phyloP scores from a whole-genome alignment of 2,888 invertebrate genomes.

The Eustalomyia histrio region DNA sequence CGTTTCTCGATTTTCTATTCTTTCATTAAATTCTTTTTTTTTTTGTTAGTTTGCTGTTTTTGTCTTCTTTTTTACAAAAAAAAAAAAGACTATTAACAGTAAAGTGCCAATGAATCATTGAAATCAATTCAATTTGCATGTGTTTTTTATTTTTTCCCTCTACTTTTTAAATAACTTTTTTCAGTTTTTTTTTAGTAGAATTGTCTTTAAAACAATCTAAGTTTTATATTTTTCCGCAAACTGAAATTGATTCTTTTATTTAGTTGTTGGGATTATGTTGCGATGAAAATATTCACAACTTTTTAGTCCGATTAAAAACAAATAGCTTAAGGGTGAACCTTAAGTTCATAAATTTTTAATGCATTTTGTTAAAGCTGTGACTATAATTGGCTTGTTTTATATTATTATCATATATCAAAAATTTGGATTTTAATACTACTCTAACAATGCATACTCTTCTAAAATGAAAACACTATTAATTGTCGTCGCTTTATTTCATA shows the following conservation, averaged over 20 bases:
- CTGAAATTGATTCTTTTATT: conserved; percentile 19
- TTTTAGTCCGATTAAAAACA: not conserved
- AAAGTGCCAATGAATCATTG: conserved; percentile 65
- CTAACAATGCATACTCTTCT: no score
- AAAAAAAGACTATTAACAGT: conserved; percentile 56
- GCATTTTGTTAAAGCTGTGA: no score
- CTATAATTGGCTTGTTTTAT: no score
- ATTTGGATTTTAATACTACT: no score
- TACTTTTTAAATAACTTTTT: conserved; percentile 19
- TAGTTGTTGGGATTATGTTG: not conserved
- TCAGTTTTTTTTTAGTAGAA: not conserved
- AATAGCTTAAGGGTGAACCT: not conserved
- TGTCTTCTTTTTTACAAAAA: not conserved
- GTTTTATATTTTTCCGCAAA: conserved; percentile 32
- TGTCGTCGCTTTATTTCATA: no score
- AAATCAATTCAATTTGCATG: conserved; percentile 64
- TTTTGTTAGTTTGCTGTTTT: conserved; percentile 14
- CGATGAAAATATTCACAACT: not conserved
- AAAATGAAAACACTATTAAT: no score
- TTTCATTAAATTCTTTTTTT: not conserved
- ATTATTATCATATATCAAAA: no score
- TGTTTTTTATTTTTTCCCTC: not conserved
- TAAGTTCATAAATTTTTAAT: not conserved
- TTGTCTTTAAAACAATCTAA: not conserved
- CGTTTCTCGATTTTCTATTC: conserved; percentile 36